Conservation (phyloP, 2,113 vertebrate species). For the Melanerpes aurifrons region DNA sequence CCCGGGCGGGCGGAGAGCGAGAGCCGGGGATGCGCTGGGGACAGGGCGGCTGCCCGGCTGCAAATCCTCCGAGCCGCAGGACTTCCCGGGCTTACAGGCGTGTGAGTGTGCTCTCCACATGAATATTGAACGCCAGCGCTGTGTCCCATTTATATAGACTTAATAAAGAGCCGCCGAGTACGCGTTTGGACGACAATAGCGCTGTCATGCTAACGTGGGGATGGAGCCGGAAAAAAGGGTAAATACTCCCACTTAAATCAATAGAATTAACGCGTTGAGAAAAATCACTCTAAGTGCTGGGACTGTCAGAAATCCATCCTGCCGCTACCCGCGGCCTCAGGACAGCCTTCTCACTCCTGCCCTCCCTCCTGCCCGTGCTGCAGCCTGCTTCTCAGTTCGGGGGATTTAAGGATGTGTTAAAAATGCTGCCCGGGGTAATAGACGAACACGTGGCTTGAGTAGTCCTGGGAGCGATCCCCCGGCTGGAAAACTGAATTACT, state of each 20-base stretch:
- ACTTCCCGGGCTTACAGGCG: conserved; percentile 3
- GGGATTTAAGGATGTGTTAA: not conserved
- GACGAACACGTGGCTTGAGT: not conserved
- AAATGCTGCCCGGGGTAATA: not conserved
- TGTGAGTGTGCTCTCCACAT: conserved; percentile 1
- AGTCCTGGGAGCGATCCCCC: not conserved
- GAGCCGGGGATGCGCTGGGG: not conserved
- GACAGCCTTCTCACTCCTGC: not conserved
- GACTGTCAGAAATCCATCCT: not conserved
- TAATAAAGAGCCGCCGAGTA: not conserved
- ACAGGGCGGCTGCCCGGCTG: not conserved
- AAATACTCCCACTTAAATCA: not conserved
- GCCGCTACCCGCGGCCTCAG: not conserved
- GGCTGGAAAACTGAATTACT: not conserved
- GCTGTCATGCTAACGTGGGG: conserved; percentile 9
- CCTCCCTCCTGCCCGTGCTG: not conserved
- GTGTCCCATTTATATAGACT: not conserved
- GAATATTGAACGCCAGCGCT: not conserved
- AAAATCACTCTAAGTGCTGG: not conserved
- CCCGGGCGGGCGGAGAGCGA: not conserved
- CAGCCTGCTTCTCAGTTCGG: not conserved
- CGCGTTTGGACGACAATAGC: conserved; percentile 11
- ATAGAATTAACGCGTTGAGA: not conserved
- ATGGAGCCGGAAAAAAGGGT: not conserved
- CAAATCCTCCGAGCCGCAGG: not conserved